phyloP scores from a whole-genome alignment of 2,113 vertebrate genomes.

The Proteles cristata region DNA sequence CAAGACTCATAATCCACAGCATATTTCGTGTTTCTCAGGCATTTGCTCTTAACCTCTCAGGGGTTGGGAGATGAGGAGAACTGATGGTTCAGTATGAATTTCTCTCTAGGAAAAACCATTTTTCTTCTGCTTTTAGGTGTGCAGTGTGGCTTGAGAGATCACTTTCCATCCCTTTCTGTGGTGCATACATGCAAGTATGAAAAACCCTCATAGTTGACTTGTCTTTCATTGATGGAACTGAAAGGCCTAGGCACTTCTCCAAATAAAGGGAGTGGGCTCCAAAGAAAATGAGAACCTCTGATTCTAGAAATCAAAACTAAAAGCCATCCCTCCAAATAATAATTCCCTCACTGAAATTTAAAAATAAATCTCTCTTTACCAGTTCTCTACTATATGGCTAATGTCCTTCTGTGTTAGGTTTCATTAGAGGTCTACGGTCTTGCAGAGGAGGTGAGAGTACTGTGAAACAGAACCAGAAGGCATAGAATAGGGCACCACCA shows the following conservation, averaged over 20 bases:
- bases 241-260: slow-evolving; percentile 8
- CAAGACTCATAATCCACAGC: background rate
- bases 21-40: background rate
- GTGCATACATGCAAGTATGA: background rate
- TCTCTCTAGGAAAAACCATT: slow-evolving; percentile 43
- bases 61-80: background rate
- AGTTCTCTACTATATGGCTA: background rate
- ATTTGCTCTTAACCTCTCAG: background rate
- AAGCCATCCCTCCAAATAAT: background rate
- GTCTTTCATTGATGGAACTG: background rate
- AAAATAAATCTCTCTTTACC: background rate
- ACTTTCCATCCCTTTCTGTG: background rate
- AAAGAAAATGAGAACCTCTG: slow-evolving; percentile 4
- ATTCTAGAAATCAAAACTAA: slow-evolving; percentile 49
- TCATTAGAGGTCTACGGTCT: background rate
- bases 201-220: background rate
- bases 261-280: background rate
- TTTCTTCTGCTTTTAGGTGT: background rate
- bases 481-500: background rate
- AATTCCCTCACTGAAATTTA: background rate
- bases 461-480: background rate
- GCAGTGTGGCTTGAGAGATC: background rate
- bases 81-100: background rate
- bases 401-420: background rate
- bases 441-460: background rate